A percentile compares a stretch with the other conserved stretches of the same genome.
Conservation (phyloP, 1,140 invertebrate genomes). For the Tribolium castaneum region DNA sequence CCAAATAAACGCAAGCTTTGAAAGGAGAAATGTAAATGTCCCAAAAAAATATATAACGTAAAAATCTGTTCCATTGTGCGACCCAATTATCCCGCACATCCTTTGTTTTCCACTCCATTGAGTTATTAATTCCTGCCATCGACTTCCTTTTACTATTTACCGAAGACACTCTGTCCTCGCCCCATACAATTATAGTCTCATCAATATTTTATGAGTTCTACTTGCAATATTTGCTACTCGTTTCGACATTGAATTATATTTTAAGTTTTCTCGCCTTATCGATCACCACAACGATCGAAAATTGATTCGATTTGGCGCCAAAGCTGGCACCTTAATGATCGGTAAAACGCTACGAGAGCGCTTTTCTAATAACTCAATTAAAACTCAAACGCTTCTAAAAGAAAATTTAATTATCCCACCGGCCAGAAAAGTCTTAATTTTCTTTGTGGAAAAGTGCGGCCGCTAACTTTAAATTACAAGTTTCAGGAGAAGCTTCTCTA, state of each 20-base stretch:
- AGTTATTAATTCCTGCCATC: neutral
- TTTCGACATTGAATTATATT: neutral
- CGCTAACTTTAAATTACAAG: constrained; percentile 14
- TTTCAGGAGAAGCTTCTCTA: neutral
- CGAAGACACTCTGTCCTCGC: neutral
- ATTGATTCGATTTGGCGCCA: neutral
- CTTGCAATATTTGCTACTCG: too few relatives aligned
- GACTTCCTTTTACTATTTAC: constrained; percentile 2
- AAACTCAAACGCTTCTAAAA: constrained; percentile 27
- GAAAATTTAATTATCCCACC: constrained; percentile 23
- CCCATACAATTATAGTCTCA: neutral
- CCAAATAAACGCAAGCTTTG: too few relatives aligned
- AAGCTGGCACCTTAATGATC: neutral
- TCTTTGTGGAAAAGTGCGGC: constrained; percentile 2
- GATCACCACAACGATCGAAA: neutral
- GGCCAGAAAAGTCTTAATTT: constrained; percentile 27
- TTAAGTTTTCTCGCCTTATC: neutral
- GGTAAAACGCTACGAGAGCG: constrained; percentile 16
- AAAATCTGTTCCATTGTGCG: neutral
- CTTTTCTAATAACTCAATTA: constrained; percentile 39
- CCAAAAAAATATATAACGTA: too few relatives aligned
- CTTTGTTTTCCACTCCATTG: constrained; percentile 2
- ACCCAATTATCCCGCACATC: neutral
- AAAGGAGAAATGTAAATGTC: too few relatives aligned
- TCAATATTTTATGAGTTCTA: neutral